Evolutionary conservation across 1,140 invertebrate genomes (phyloP), one percentile per base, ranked within the genome.

Genomic region (Galleria mellonella): DNA sequence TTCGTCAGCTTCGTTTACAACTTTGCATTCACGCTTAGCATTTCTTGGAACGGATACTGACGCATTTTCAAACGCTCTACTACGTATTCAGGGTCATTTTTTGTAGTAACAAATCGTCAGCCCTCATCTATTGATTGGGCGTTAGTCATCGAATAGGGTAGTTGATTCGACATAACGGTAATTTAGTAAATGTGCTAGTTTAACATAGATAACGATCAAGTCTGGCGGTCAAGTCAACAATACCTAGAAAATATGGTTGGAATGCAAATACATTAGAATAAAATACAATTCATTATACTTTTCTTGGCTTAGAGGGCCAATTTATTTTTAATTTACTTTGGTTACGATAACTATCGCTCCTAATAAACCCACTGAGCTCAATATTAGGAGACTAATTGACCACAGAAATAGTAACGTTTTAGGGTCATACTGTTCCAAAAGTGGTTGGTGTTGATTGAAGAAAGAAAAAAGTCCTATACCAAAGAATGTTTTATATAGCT

Each of bases 151-250:
- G 35, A 10, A 32, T 28, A 12, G 40, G 46, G 41, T 53, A 30
- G 45, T 53, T 54, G 46, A 33, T 36, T 36, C 23, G 7, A 28
- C 32, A 11, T 10, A 9, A 35, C 9, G 4, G 32, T 59, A 51
- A 59, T 49, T 3, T 3, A 23, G 17, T 23, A 23, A 23, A 23
- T 43, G 38, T 12, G 30, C 17, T 37, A 39, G 29, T 42, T 60
- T 60, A 51, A 47, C 49, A 55, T 55, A 46, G 56, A 51, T 60
- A 60, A 46, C 27, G 32, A 51, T 23, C 42, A 27, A 15, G 32
- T 27, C 35, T 31, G 5, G 12, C 32, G 13, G 40, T 42, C 40
- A 42, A 42, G 7, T 32, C 9, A 32, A 32, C 13, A 35, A 32
- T 42, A 42, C 8, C 4, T 12, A 42, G 23, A n/a, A n/a, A n/a